Evolutionary conservation across 2,797 vertebrate genomes (phyloP).

Genomic region (Pipistrellus pipistrellus): DNA sequence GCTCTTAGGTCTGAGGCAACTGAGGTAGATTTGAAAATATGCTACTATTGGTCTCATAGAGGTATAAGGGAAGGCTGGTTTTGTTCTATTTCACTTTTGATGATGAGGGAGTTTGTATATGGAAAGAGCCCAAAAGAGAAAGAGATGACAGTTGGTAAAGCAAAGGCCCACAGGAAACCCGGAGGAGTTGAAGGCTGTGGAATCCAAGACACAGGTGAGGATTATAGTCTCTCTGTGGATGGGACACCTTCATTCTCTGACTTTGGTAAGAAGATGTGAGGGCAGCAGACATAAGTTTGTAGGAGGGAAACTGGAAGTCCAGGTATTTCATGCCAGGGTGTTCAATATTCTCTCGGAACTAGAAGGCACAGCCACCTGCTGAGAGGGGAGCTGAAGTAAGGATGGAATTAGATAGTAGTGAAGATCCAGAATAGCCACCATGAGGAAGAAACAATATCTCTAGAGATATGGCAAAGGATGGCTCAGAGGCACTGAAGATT

Average conservation of each 20-base stretch:
- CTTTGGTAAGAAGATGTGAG: accelerated
- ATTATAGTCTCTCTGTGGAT: neutral
- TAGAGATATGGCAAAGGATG: neutral
- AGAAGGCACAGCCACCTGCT: neutral
- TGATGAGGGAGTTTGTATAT: neutral
- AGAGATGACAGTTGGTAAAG: neutral
- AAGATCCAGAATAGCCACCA: neutral
- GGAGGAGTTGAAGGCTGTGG: neutral
- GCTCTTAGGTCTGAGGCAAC: neutral
- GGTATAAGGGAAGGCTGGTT: neutral
- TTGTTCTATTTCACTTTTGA: neutral
- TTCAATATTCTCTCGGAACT: neutral
- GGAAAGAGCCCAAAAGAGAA: neutral
- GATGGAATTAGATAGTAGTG: neutral
- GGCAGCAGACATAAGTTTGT: neutral
- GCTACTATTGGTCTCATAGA: neutral
- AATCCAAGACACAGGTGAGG: neutral
- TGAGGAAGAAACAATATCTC: neutral
- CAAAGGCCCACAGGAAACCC: neutral
- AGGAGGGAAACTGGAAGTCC: neutral
- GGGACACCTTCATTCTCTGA: neutral
- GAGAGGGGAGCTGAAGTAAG: neutral
- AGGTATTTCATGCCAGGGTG: neutral
- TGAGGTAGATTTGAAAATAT: neutral
- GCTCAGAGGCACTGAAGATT: neutral